Percentiles rank a stretch among this genome's conserved stretches.
phyloP scores from a whole-genome alignment of 2,888 invertebrate genomes.

The Tuberolachnus salignus region DNA sequence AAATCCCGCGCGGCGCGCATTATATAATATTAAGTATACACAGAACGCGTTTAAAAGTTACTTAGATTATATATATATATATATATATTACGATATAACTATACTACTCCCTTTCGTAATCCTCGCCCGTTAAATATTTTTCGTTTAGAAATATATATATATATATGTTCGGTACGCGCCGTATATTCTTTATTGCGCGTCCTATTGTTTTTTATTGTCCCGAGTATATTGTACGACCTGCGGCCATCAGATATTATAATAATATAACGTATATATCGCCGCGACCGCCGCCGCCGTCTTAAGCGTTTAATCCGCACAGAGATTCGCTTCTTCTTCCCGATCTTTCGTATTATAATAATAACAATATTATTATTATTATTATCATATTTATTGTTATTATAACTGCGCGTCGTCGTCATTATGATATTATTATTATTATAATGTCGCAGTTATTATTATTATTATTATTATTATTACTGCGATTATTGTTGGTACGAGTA shows the following conservation, averaged over 20 bases:
- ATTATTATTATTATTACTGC: not conserved
- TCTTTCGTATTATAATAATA: slow-evolving; percentile 7
- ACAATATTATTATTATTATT: slow-evolving; percentile 6
- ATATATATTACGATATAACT: slow-evolving; percentile 5
- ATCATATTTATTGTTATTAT: slow-evolving; percentile 18
- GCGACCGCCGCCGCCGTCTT: slow-evolving; percentile 26
- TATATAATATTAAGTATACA: not conserved
- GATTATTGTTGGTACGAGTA: not conserved
- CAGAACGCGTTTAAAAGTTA: slow-evolving; percentile 48
- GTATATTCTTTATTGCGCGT: slow-evolving; percentile 51
- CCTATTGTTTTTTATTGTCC: slow-evolving; percentile 55
- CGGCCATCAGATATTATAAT: not conserved
- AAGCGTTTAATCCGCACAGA: slow-evolving; percentile 42
- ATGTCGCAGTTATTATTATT: not conserved
- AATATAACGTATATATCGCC: slow-evolving; percentile 20
- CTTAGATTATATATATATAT: slow-evolving; percentile 24
- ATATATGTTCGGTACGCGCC: slow-evolving; percentile 46
- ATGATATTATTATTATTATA: too few species aligned
- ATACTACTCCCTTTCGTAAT: slow-evolving; percentile 10
- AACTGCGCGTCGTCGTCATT: not conserved
- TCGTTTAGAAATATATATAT: slow-evolving; percentile 43
- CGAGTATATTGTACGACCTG: not conserved
- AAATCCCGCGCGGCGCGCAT: too few species aligned
- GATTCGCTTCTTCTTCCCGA: slow-evolving; percentile 17
- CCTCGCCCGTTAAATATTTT: slow-evolving; percentile 38